Base-by-base conservation (phyloP, 64 coral and sea anemone species). In the Pocillopora verrucosa region DNA sequence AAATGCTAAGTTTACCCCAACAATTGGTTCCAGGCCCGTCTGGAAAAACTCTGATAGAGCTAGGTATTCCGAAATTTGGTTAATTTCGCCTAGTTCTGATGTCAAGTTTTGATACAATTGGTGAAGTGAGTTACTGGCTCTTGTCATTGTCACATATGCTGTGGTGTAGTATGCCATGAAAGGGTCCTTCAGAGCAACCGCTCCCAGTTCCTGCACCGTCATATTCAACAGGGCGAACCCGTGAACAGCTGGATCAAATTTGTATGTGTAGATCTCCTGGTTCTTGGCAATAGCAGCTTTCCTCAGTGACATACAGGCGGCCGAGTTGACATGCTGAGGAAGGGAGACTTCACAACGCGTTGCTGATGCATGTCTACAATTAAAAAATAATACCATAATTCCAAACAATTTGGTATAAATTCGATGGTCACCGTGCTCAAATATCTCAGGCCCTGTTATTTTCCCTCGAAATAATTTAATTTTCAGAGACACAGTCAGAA, bases 221-320 rank as follows among this genome's bases (percentile, higher is more conserved):
- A 81, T 81, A 5, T 81, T 81, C 58, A 81, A 34, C 0, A 59
- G 24, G n/a, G 78, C 78, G 20, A 61, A 81, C 13, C 78, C 78
- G 61, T 81, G 59, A 58, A 81, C 16, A 30, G n/a, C 58, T 34
- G 78, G 59, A 58, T 38, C 78, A 63, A 61, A 14, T 61, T 81
- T 81, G 1, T 35, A 16, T 17, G 78, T 81, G 22, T 12, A 81
- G 9, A 15, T 81, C 59, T 61, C 62, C 78, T 81, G 24, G 58
- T 81, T 81, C 62, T 81, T 3, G 59, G 19, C 76, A 68, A 68
- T 16, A 68, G 20, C 65, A 68, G 65, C 65, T 6, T 68, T 68
- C 19, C 65, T 68, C 17, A 17, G 3, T 9, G 65, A 4, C 4
- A 7, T 68, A 68, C 65, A 68, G 3, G 10, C 65, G 24, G 65